Evolutionary conservation across 2,888 invertebrate species (phyloP).

Genomic region (Catocala sponsa): DNA sequence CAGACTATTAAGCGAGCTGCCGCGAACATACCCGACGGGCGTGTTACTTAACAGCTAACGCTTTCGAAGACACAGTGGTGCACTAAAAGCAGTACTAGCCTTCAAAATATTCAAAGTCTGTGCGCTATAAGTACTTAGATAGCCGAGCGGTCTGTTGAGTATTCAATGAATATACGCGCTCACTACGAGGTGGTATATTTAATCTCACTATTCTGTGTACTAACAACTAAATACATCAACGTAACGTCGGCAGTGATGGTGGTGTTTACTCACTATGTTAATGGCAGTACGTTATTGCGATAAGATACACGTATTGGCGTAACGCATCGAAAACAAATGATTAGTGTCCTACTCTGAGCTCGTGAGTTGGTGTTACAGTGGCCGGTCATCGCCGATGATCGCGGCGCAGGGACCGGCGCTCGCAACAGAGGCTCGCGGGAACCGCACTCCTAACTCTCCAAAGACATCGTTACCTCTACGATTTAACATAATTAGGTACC

Average conservation of each 20-base stretch:
- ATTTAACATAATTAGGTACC: slow-evolving; percentile 40
- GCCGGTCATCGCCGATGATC: too few species aligned
- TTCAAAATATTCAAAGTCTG: too few species aligned
- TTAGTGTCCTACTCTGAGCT: slow-evolving; percentile 1
- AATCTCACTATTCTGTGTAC: slow-evolving; percentile 7
- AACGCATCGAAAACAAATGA: slow-evolving; percentile 21
- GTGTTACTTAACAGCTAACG: too few species aligned
- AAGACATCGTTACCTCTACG: slow-evolving; percentile 38
- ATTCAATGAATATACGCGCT: too few species aligned
- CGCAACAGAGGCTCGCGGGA: slow-evolving; percentile 2
- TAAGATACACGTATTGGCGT: slow-evolving; percentile 17
- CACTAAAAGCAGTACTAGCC: too few species aligned
- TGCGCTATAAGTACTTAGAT: too few species aligned
- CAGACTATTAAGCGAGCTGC: too few species aligned
- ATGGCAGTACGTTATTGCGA: slow-evolving; percentile 59
- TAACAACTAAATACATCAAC: slow-evolving; percentile 25
- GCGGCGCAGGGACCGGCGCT: slow-evolving; percentile 3
- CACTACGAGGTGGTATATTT: too few species aligned
- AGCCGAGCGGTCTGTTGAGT: too few species aligned
- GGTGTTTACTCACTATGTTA: slow-evolving; percentile 13
- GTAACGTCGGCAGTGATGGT: slow-evolving; percentile 31
- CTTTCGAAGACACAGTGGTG: too few species aligned
- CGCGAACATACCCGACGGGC: too few species aligned
- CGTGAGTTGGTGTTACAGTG: neutral
- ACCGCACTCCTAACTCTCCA: slow-evolving; percentile 16